phyloP scores from a whole-genome alignment of 64 coral and sea anemone genomes.

The Pachyseris speciosa region DNA sequence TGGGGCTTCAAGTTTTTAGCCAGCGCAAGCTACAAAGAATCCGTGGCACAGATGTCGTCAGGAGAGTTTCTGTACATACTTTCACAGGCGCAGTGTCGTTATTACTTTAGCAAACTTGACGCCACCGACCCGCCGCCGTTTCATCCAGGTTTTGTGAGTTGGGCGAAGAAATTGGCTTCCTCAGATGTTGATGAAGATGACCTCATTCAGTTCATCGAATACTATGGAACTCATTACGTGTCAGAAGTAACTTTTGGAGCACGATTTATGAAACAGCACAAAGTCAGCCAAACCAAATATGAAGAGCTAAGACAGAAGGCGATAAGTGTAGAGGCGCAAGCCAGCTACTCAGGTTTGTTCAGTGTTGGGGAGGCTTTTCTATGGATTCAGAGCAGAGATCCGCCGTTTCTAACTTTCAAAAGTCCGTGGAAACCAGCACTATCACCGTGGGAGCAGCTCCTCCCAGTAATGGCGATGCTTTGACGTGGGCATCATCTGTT shows the following conservation, averaged over 20 bases:
- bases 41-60: constrained; percentile 9
- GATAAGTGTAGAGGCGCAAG: constrained; percentile 60
- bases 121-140: constrained; percentile 25
- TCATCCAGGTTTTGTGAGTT: constrained; percentile 53
- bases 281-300: constrained; percentile 32
- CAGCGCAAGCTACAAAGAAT: constrained; percentile 61
- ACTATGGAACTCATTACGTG: constrained; percentile 62
- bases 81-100: constrained; percentile 42
- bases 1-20: constrained; percentile 63
- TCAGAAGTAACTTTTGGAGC: constrained; percentile 50
- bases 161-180: not conserved
- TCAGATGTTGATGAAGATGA: not conserved
- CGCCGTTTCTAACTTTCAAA: constrained; percentile 7
- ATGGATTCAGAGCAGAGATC: constrained; percentile 36
- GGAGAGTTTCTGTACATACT: constrained; percentile 54
- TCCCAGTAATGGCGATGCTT: constrained; percentile 56
- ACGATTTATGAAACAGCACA: constrained; percentile 51
- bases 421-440: constrained; percentile 48
- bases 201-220: constrained; percentile 44
- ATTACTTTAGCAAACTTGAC: constrained; percentile 59
- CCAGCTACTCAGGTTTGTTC: constrained; percentile 38
- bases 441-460: constrained; percentile 63
- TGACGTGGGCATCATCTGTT: constrained; percentile 52
- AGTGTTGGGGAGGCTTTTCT: constrained; percentile 38
- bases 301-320: not conserved